Evolutionary conservation across 2,888 invertebrate genomes (phyloP), one percentile per base, ranked within the genome.

Genomic region (Dendrolimus houi): DNA sequence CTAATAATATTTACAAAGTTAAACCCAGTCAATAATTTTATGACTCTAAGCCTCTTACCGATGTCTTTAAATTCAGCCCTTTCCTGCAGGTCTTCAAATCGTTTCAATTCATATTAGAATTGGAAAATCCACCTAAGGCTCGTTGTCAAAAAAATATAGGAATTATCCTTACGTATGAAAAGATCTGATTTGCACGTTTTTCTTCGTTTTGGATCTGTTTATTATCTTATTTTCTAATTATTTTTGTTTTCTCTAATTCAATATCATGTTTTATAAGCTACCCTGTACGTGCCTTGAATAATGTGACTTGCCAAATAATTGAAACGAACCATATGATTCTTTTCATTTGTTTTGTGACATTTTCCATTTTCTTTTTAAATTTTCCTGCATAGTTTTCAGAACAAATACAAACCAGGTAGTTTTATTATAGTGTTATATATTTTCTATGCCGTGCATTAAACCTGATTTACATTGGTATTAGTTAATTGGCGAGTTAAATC

Each of bases 311-410:
- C 85, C 87, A 83, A 85, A 80, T 77, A 81, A 80, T 82, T 82
- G 81, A 84, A 82, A 83, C 76, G 72, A 75, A 87, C 79, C 89
- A 90, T 89, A 88, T 90, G 89, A 85, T 90, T 85, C 74, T 60
- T 62, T 87, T 88, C 87, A 84, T 77, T 89, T 89, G 87, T 89
- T 88, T 79, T 68, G 64, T 83, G 83, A 81, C 80, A 63, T 71
- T 67, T 83, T 83, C 72, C 66, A 76, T 71, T 75, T 85, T 83
- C 78, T 66, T 73, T 84, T 83, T 83, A 29, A 29, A 29, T 83
- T 59, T 53, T 60, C 47, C 9, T 47, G 47, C 6, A 47, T 47
- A 29, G 29, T 29, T 29, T 47, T 12, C 47, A 12, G 47, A 8
- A 8, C 2, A 47, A 47, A 12, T 47, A 12, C 47, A 12, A 47